phyloP scores from a whole-genome alignment of 2,888 invertebrate species.

The Anthrax anthrax region DNA sequence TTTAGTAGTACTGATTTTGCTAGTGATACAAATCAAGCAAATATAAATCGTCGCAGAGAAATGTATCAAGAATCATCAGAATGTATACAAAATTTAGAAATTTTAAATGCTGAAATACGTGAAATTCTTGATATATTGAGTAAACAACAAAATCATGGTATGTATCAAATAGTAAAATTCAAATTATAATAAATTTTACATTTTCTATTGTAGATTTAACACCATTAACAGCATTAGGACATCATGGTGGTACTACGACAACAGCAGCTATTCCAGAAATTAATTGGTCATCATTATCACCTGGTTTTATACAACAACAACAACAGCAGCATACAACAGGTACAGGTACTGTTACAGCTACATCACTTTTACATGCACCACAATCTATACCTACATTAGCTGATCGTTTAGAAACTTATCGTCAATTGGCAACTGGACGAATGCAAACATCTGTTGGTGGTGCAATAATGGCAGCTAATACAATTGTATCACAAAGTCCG shows the following conservation, averaged over 20 bases:
- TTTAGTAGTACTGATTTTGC: conserved; percentile 55
- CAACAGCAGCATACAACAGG: no score
- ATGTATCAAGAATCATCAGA: conserved; percentile 49
- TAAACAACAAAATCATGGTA: conserved; percentile 37
- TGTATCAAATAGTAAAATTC: background rate
- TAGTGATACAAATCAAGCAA: conserved; percentile 37
- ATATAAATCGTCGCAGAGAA: conserved; percentile 27
- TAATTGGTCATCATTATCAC: conserved; percentile 1
- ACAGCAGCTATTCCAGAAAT: background rate
- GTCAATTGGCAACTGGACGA: conserved; percentile 37
- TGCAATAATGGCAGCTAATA: conserved; percentile 34
- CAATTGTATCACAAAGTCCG: conserved; percentile 32
- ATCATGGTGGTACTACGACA: background rate
- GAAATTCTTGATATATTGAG: conserved; percentile 54
- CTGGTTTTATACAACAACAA: background rate
- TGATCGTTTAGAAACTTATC: conserved; percentile 41
- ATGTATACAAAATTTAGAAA: conserved; percentile 54
- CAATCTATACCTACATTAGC: conserved; percentile 36
- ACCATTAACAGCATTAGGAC: background rate
- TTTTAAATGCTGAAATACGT: conserved; percentile 52
- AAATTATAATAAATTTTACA: no score
- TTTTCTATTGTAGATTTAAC: no score
- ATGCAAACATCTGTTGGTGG: conserved; percentile 34
- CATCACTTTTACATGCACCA: conserved; percentile 21
- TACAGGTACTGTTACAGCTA: background rate